phyloP scores from a whole-genome alignment of 2,888 invertebrate species.

The Acanthoscelides obtectus region DNA sequence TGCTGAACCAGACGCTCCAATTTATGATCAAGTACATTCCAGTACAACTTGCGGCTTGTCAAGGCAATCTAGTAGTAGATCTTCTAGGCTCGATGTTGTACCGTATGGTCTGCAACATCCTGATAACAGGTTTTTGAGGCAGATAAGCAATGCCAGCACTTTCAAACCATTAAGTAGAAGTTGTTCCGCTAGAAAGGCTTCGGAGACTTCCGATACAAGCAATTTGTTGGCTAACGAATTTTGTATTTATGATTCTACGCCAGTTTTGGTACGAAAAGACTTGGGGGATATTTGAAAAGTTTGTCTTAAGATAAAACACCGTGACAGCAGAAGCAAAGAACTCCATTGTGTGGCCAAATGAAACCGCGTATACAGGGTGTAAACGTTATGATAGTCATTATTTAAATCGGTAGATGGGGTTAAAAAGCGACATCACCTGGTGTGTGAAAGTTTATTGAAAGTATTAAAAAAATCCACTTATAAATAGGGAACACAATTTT shows the following conservation, averaged over 20 bases:
- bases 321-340: too few relatives aligned
- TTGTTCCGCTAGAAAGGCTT: background rate
- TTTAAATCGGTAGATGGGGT: too few relatives aligned
- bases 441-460: too few relatives aligned
- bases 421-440: too few relatives aligned
- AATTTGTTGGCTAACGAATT: constrained; percentile 16
- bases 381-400: too few relatives aligned
- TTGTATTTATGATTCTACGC: constrained; percentile 22
- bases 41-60: background rate
- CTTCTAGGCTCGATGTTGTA: background rate
- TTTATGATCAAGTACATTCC: background rate
- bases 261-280: constrained; percentile 16
- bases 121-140: background rate
- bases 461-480: too few relatives aligned
- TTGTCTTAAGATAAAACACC: too few relatives aligned
- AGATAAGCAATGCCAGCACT: background rate
- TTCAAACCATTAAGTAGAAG: background rate
- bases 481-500: too few relatives aligned
- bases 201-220: constrained; percentile 3
- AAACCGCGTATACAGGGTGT: too few relatives aligned
- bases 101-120: background rate
- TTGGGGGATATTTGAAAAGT: background rate
- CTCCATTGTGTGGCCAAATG: too few relatives aligned
- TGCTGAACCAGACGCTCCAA: background rate
- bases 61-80: background rate